These are phyloP conservation scores for Cataglyphis albicans DNA, from an alignment of 2,888 invertebrate genomes.

Conservation along the genomic window DNA sequence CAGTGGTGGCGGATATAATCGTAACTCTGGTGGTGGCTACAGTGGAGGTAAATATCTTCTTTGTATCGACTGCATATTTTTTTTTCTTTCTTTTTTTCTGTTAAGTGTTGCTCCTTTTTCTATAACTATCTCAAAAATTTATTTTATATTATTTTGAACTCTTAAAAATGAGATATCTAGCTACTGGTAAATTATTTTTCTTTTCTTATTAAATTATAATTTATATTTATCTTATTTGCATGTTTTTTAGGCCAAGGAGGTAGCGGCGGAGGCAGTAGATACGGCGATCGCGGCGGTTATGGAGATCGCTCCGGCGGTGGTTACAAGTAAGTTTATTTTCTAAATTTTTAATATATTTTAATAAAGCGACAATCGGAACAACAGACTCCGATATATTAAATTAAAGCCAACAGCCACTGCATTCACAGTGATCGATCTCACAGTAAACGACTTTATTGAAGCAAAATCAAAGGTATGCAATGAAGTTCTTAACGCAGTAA, in stretches of 20 bases:
- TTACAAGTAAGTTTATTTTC: constrained; percentile 84
- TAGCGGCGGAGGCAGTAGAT: constrained; percentile 82
- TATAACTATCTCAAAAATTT: not conserved
- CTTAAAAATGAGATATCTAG: not conserved
- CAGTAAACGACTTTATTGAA: constrained; percentile 71
- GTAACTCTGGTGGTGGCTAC: constrained; percentile 76
- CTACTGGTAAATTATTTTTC: not conserved
- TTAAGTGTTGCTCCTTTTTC: no score
- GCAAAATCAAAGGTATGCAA: constrained; percentile 75
- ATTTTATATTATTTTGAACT: not conserved
- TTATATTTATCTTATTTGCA: constrained; percentile 24
- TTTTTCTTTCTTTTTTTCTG: not conserved
- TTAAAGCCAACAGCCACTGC: constrained; percentile 58
- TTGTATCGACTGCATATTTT: no score
- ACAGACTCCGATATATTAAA: constrained; percentile 50
- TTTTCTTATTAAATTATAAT: not conserved
- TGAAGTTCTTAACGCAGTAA: constrained; percentile 76
- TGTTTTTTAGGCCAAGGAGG: constrained; percentile 86
- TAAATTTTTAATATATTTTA: constrained; percentile 47
- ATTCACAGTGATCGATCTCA: constrained; percentile 42
- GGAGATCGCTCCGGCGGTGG: constrained; percentile 84
- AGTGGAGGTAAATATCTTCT: constrained; percentile 73
- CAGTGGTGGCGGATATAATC: constrained; percentile 85
- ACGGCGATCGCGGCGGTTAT: constrained; percentile 87
- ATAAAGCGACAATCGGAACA: constrained; percentile 59